A percentile compares a stretch with the other conserved stretches of the same genome.
Conservation (phyloP, 2,888 invertebrate species). For the Eutolmus rufibarbis region DNA sequence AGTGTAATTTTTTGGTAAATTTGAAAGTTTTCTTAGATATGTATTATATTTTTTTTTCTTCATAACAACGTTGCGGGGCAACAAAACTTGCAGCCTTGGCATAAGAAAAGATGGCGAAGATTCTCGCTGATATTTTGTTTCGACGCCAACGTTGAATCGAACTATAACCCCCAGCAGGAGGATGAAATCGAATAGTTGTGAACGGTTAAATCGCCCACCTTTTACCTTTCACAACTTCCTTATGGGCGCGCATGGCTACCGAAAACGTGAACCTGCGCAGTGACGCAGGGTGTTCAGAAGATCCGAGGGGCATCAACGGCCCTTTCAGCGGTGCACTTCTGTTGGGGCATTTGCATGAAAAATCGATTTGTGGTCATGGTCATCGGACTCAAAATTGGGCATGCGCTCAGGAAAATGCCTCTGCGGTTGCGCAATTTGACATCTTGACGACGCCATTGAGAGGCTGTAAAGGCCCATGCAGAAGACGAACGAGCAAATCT, state of each 20-base stretch:
- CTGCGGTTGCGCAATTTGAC: neutral
- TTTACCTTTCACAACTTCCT: neutral
- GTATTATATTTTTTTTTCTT: too few relatives aligned
- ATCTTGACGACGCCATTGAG: neutral
- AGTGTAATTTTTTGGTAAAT: too few relatives aligned
- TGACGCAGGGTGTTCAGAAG: neutral
- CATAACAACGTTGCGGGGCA: neutral
- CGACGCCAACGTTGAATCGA: neutral
- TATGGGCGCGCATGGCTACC: neutral
- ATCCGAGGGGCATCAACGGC: neutral
- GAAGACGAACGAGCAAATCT: neutral
- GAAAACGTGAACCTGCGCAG: neutral
- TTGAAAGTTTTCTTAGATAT: neutral
- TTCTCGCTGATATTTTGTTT: neutral
- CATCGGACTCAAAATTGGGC: neutral
- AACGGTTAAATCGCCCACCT: neutral
- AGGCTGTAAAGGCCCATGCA: neutral
- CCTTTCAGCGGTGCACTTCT: neutral
- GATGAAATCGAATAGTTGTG: neutral
- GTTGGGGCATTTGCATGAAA: slow-evolving; percentile 1
- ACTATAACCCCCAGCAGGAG: neutral
- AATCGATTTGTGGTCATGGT: slow-evolving; percentile 25
- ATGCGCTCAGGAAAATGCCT: neutral
- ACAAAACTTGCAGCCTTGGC: neutral
- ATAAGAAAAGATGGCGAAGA: neutral